These are phyloP conservation scores for Yponomeuta malinellus DNA, from an alignment of 2,888 invertebrate species.

Conservation along the genomic window DNA sequence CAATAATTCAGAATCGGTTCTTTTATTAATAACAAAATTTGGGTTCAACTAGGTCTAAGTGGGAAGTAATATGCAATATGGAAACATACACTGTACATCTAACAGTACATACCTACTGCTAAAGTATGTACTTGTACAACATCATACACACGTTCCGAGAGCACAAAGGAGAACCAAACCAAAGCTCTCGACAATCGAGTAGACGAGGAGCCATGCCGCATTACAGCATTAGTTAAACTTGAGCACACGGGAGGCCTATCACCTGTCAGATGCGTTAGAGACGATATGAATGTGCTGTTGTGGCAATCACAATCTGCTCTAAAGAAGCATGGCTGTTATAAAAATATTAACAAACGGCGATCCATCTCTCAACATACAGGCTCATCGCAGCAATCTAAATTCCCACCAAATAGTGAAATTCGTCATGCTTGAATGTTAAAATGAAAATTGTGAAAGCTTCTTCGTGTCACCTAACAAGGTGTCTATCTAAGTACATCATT, in stretches of 20 bases:
- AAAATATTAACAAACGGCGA: constrained; percentile 47
- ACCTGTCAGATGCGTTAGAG: not conserved
- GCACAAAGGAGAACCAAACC: constrained; percentile 9
- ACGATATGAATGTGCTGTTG: not conserved
- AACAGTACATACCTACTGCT: not conserved
- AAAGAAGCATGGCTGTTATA: constrained; percentile 54
- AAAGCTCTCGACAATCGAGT: constrained; percentile 25
- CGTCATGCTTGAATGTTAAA: constrained; percentile 59
- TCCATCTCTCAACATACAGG: constrained; percentile 48
- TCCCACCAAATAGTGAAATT: constrained; percentile 66
- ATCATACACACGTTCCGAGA: constrained; percentile 2
- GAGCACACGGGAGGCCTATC: not conserved
- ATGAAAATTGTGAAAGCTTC: constrained; percentile 25
- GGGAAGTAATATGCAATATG: not conserved
- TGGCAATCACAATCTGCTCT: constrained; percentile 36
- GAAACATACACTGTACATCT: constrained; percentile 14
- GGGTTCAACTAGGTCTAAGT: not conserved
- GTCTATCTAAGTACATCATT: not conserved
- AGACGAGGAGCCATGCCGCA: constrained; percentile 48
- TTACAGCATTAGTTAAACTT: constrained; percentile 32
- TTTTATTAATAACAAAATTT: not conserved
- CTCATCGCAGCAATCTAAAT: constrained; percentile 56
- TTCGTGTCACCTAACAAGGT: not conserved
- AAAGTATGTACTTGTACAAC: constrained; percentile 3
- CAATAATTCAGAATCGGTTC: not conserved